Evolutionary conservation across 2,113 vertebrate species (phyloP), one percentile per base, ranked within the genome.

Genomic region (Puntigrus tetrazona): DNA sequence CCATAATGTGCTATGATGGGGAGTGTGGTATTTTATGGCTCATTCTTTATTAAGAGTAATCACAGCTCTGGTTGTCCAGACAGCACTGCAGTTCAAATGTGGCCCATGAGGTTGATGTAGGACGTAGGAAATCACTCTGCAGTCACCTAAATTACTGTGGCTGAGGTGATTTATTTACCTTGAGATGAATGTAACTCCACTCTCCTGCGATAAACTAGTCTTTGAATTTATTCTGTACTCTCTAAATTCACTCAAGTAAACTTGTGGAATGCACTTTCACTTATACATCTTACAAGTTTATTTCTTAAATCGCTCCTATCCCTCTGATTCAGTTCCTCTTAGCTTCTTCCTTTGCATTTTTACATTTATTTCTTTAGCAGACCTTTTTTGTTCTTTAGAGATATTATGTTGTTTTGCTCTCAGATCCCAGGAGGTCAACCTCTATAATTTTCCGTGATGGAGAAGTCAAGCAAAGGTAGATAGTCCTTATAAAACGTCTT

Each of bases 41-140:
- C 75, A 77, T 77, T 77, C 75, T 77, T 77, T 77, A 77, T 57
- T 77, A 77, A 77, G 75, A 55, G 75, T 57, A 57, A 77, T 77
- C 20, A 55, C 50, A 7, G 31, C 50, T 77, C 70, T 8, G 5
- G 75, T 27, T 0, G 31, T 36, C 27, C 50, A 57, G 74, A 57
- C 72, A 67, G n/a, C 57, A 3, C 36, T 77, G 75, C 75, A 77
- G 75, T 29, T 77, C 50, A 77, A 77, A 77, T 77, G 75, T 55
- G 50, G 20, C 50, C 75, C 75, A 77, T 57, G 75, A 57, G 75
- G 75, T 22, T 69, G 69, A 84, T 81, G 27, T 29, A 70, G 57
- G 57, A 74, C 25, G 27, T 69, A 14, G 50, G 22, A 45, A 77
- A 61, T 81, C 38, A 78, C 31, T 52, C 16, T 59, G 18, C 61